These are phyloP conservation scores for Hyposoter didymator DNA, from an alignment of 2,888 invertebrate genomes.

Conservation along the genomic window DNA sequence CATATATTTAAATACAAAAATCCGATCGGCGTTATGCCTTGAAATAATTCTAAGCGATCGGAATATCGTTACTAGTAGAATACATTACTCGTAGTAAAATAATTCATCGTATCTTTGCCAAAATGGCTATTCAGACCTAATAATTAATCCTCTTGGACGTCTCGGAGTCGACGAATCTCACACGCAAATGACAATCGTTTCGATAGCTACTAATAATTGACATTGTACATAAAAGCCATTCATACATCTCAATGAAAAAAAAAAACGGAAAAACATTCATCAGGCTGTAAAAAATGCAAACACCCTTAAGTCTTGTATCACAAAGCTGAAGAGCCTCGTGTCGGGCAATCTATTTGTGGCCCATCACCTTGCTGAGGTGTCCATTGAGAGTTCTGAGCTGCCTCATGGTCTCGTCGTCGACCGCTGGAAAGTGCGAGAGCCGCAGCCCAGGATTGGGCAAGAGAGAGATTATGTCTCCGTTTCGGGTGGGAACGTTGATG, in stretches of 20 bases:
- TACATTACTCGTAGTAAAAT: neutral
- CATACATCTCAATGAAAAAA: neutral
- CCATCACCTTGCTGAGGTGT: conserved; percentile 78
- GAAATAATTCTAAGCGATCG: neutral
- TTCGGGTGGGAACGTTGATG: conserved; percentile 88
- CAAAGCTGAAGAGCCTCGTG: neutral
- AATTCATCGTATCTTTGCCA: neutral
- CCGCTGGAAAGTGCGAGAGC: conserved; percentile 82
- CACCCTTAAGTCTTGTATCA: neutral
- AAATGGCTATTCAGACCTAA: neutral
- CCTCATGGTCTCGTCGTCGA: conserved; percentile 80
- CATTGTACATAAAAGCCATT: neutral
- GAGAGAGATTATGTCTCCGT: conserved; percentile 88
- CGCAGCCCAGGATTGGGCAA: conserved; percentile 86
- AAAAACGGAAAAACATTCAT: neutral
- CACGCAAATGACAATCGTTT: neutral
- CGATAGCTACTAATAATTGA: neutral
- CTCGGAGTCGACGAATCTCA: neutral
- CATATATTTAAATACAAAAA: neutral
- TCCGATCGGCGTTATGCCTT: neutral
- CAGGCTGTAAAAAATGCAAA: neutral
- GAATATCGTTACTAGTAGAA: too few species aligned
- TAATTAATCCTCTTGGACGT: neutral
- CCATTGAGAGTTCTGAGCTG: conserved; percentile 78
- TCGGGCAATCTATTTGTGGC: conserved; percentile 41